Percentiles rank a stretch among this genome's conserved stretches.
These are phyloP conservation scores for Archips xylosteana DNA, from an alignment of 2,888 invertebrate genomes.

Conservation along the genomic window DNA sequence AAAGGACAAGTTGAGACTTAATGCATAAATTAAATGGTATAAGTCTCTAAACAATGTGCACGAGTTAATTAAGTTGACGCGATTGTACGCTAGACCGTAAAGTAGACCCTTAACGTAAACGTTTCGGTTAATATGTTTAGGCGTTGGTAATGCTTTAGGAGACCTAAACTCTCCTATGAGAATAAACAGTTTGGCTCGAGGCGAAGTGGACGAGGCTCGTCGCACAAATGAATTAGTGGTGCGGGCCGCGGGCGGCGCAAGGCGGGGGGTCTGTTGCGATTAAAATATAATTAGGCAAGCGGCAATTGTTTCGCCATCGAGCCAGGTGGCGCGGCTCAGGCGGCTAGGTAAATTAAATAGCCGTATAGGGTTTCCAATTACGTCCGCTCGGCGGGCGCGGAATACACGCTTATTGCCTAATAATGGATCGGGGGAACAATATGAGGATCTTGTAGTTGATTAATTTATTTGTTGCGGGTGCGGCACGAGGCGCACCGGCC, in stretches of 20 bases:
- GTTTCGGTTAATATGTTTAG: conserved; percentile 82
- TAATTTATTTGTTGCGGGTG: conserved; percentile 62
- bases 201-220: conserved; percentile 70
- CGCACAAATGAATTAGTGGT: conserved; percentile 82
- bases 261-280: conserved; percentile 74
- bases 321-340: conserved; percentile 76
- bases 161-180: conserved; percentile 84
- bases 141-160: conserved; percentile 81
- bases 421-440: conserved; percentile 72
- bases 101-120: conserved; percentile 81
- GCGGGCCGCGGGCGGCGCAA: conserved; percentile 54
- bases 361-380: conserved; percentile 81
- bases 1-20: conserved; percentile 65
- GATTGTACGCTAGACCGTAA: conserved; percentile 76
- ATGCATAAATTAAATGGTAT: conserved; percentile 71
- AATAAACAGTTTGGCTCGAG: conserved; percentile 74
- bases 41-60: conserved; percentile 75
- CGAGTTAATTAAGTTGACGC: conserved; percentile 81
- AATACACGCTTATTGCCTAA: conserved; percentile 78
- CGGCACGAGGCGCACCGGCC: conserved; percentile 5
- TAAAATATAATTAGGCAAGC: conserved; percentile 84
- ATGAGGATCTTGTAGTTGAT: conserved; percentile 72
- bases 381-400: conserved; percentile 67
- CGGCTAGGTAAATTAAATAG: conserved; percentile 81
- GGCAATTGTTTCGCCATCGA: conserved; percentile 84